Conservation (phyloP, 2,797 vertebrate species). For the Aeoliscus strigatus region DNA sequence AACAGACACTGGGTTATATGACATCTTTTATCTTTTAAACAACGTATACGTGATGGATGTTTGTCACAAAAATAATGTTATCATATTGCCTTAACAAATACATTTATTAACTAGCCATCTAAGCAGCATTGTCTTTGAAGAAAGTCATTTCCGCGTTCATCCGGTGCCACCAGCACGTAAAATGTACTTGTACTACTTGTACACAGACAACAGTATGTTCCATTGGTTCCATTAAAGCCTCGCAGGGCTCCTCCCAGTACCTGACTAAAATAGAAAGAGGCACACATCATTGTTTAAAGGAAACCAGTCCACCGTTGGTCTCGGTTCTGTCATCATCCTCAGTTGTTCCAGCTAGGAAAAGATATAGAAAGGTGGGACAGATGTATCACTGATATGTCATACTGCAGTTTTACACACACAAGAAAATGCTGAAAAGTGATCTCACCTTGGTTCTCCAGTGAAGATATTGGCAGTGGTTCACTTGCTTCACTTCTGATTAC, state of each 20-base stretch:
- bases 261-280: neutral
- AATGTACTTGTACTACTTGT: no score
- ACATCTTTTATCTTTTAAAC: no score
- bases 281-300: conserved; percentile 50
- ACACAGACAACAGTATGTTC: no score
- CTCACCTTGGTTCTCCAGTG: conserved; percentile 50
- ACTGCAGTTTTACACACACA: neutral
- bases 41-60: no score
- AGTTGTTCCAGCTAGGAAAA: conserved; percentile 34
- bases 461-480: conserved; percentile 34
- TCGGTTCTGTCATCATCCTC: conserved; percentile 21
- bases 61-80: no score
- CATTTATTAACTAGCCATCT: no score
- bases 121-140: no score
- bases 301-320: conserved; percentile 47
- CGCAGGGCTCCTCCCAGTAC: neutral
- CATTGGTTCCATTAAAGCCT: no score
- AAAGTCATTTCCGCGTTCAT: no score
- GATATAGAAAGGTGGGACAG: neutral
- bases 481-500: conserved; percentile 40
- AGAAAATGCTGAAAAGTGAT: neutral
- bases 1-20: neutral
- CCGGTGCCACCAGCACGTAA: no score
- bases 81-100: no score
- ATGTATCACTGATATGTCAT: conserved; percentile 5